Percentiles rank a stretch among this genome's conserved stretches.
These are phyloP conservation scores for Trichoplusia ni DNA, from an alignment of 1,140 invertebrate species.

Conservation along the genomic window DNA sequence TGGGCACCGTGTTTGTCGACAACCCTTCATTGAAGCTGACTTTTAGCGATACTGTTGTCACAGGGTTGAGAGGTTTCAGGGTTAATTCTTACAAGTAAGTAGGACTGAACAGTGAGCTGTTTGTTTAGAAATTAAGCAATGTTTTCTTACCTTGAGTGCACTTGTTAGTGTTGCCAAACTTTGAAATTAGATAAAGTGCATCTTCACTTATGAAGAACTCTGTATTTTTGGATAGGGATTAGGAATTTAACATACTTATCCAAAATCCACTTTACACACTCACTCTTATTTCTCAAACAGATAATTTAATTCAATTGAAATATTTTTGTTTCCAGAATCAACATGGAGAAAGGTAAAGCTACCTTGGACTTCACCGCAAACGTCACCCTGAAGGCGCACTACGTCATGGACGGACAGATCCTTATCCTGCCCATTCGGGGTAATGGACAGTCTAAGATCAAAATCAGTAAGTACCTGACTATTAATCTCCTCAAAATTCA, in stretches of 20 bases:
- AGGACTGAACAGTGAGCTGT: neutral
- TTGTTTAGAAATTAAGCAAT: neutral
- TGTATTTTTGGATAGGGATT: no score
- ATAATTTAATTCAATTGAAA: neutral
- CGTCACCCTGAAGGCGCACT: conserved; percentile 79
- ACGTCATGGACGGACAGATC: conserved; percentile 82
- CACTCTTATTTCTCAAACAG: no score
- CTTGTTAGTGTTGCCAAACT: no score
- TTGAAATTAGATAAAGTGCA: no score
- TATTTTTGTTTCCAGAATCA: conserved; percentile 54
- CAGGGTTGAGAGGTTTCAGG: conserved; percentile 60
- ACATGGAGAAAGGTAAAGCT: conserved; percentile 58
- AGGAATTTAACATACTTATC: no score
- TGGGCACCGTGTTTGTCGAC: conserved; percentile 72
- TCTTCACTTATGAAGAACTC: neutral
- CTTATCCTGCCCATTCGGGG: conserved; percentile 83
- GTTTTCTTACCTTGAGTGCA: no score
- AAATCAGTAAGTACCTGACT: conserved; percentile 80
- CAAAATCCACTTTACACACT: no score
- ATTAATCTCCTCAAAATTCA: no score
- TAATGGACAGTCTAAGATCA: conserved; percentile 82
- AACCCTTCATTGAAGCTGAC: conserved; percentile 67
- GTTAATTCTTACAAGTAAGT: conserved; percentile 74
- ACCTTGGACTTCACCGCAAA: conserved; percentile 75
- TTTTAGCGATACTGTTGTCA: conserved; percentile 70